phyloP scores from a whole-genome alignment of 2,113 vertebrate genomes.

The Aegypius monachus region DNA sequence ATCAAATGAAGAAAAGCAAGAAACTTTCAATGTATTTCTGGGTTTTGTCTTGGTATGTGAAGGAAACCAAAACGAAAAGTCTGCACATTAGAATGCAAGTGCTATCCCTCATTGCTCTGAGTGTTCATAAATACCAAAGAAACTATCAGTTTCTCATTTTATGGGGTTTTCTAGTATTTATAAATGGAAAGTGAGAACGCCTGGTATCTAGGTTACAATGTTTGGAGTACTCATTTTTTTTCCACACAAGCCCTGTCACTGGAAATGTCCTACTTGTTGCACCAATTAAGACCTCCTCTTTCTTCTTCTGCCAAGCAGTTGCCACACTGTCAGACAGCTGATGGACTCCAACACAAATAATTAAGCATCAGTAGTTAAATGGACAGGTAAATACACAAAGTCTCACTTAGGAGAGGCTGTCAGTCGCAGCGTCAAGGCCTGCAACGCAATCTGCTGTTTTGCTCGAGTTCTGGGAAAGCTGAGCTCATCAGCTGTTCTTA shows the following conservation, averaged over 20 bases:
- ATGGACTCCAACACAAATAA: neutral
- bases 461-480: neutral
- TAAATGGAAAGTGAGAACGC: neutral
- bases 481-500: neutral
- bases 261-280: neutral
- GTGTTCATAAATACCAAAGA: neutral
- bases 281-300: neutral
- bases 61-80: neutral
- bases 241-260: neutral
- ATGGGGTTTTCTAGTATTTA: neutral
- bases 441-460: neutral
- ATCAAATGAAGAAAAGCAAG: neutral
- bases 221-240: neutral
- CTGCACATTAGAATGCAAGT: neutral
- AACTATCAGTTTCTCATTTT: neutral
- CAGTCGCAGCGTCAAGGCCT: neutral
- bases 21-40: neutral
- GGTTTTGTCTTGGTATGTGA: neutral
- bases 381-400: neutral
- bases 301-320: slow-evolving; percentile 7
- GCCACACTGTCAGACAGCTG: neutral
- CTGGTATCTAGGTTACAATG: neutral
- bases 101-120: neutral
- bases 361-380: neutral
- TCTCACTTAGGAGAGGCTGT: neutral